A percentile compares a stretch with the other conserved stretches of the same genome.
Conservation (phyloP, 2,113 vertebrate genomes). For the Silurus meridionalis region DNA sequence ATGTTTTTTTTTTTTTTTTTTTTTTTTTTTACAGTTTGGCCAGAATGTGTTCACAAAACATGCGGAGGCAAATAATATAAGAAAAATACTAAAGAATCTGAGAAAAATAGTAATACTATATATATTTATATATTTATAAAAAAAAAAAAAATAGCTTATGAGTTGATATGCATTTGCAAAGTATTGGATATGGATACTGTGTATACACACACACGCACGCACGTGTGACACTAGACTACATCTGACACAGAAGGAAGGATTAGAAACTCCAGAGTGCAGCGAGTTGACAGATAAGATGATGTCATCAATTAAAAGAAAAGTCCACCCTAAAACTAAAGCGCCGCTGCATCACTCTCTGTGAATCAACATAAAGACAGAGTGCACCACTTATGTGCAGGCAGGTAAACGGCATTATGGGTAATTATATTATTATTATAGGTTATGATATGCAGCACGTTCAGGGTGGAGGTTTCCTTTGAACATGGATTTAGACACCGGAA, state of each 20-base stretch:
- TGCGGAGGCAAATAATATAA: conserved; percentile 62
- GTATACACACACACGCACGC: conserved; percentile 19
- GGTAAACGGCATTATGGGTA: not conserved
- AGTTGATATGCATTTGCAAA: conserved; percentile 62
- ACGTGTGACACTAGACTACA: conserved; percentile 31
- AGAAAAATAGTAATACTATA: conserved; percentile 31
- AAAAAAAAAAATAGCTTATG: conserved; percentile 67
- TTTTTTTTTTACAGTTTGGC: conserved; percentile 81
- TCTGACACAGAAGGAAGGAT: conserved; percentile 4
- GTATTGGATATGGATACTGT: conserved; percentile 33
- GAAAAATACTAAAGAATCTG: conserved; percentile 59
- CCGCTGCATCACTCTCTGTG: not conserved
- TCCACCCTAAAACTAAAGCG: not conserved
- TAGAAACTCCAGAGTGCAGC: conserved; percentile 18
- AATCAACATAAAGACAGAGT: not conserved
- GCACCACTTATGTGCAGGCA: not conserved
- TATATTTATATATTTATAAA: not conserved
- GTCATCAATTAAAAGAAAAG: not conserved
- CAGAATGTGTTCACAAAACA: conserved; percentile 67
- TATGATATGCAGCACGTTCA: too few species aligned
- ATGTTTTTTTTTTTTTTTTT: conserved; percentile 35
- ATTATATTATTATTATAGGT: too few species aligned
- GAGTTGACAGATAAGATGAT: not conserved
- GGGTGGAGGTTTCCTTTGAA: conserved; percentile 1
- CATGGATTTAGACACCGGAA: not conserved